Evolutionary conservation across 2,888 invertebrate genomes (phyloP), one percentile per base, ranked within the genome.

Genomic region (Chrysolina haemoptera): DNA sequence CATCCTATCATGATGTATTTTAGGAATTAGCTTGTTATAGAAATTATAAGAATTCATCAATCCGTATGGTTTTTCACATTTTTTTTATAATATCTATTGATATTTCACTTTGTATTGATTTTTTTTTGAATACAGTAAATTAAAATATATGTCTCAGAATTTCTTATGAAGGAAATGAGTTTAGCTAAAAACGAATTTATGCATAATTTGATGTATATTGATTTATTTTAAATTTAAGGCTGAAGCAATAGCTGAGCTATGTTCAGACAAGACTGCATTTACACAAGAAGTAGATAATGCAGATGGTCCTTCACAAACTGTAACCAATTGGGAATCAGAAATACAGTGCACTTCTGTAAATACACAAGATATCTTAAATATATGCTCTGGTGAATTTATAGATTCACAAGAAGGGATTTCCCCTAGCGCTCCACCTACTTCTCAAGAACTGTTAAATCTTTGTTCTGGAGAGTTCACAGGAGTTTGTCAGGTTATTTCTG

Each of bases 181-280:
- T 27, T 8, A 8, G 35, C 35, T 3, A 6, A 35, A 35, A 35
- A 64, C 41, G 50, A 62, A 59, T 27, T 48, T 62, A 20, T 63
- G 64, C 18, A 59, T 35, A 62, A 71, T 20, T 71, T 76, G n/a
- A 1, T 59, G 4, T 76, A 80, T 68, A 75, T 0, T 11, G 12
- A 20, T 11, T 53, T 53, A 5, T 82, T 46, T 35, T n/a, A n/a
- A n/a, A 14, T 70, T 74, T 40, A n/a, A 79, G 78, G 68, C 72
- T 9, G 90, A 90, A 41, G 90, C 90, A 66, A 84, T 92, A 12
- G 88, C 90, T 71, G 89, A 88, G 22, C 84, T 92, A 71, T 92
- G 91, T 82, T 91, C 92, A 0, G 88, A 88, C 35, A 83, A 82
- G 78, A 88, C 88, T 78, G 66, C 81, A 2, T 73, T 70, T 16